Base-by-base conservation (phyloP, 2,797 vertebrate species). In the Myotis daubentonii region DNA sequence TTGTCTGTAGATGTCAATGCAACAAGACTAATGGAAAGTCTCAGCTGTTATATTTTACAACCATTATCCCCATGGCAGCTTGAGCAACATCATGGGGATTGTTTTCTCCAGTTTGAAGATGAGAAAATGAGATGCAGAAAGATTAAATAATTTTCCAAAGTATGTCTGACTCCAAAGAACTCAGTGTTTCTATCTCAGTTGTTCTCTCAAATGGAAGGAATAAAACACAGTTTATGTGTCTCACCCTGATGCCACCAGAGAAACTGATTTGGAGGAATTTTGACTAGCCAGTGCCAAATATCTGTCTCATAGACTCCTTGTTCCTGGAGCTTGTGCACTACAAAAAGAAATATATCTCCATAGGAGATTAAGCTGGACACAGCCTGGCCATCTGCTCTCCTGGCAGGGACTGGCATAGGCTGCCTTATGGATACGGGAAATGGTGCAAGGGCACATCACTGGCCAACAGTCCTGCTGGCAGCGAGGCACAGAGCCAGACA, bases 351-450 rank as follows among this genome's bases (percentile, higher is more conserved):
- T 79, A 38, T 22, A 62, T 25, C 53, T 81, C 38, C 55, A 91
- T 90, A 68, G 80, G 95, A 97, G 47, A 93, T 95, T 65, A 94
- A 94, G 68, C 89, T 87, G 89, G 83, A 84, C 94, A 91, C 20
- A 71, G 41, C 47, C 84, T 80, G 51, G 33, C 89, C 95, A 96
- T 93, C 94, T 96, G 93, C 47, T 93, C 55, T 95, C 71, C 93
- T 96, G 94, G 94, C 91, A 96, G 44, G 51, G 66, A 15, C 70
- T 89, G 38, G 53, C 47, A 28, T 51, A 9, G 57, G 53, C 75
- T 66, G 83, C 49, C 30, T 93, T 55, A 65, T 89, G 93, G 91
- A 22, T 91, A 87, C 53, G 36, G 82, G 70, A 76, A 49, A 91
- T 28, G 44, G 71, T 89, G 30, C 38, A 75, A 80, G n/a, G 25